Evolutionary conservation across 2,797 vertebrate species (phyloP), one percentile per base, ranked within the genome.

Genomic region (Acestrorhynchus altus): DNA sequence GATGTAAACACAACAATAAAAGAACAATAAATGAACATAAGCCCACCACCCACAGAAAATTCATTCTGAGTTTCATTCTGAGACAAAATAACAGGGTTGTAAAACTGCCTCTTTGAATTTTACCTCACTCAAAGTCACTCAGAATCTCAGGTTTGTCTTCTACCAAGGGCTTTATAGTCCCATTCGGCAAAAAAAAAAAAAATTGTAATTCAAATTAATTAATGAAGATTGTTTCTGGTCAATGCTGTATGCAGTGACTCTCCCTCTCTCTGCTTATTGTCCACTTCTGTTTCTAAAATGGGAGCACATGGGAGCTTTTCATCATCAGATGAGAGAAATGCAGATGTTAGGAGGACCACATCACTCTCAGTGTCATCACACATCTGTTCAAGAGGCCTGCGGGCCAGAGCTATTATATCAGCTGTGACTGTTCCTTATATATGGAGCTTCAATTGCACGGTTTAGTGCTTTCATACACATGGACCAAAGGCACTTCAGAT

Each of bases 341-440:
- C 84, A 87, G 81, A 90, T 88, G 85, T 79, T 85, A 75, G 78
- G 42, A 49, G 74, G 57, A 69, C 77, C 52, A 89, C 81, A 51
- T 88, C 87, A 83, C 83, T 89, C 81, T 84, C 71, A 22, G 40
- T 88, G 89, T 88, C 88, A 88, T 84, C 35, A 49, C 70, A 87
- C 89, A 91, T 90, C 90, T 92, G 90, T 76, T 85, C 47, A 69
- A 6, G 0, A 81, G 22, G 63, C 86, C 78, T 81, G 85, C 44
- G 39, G 77, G 81, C 85, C 70, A 1, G 78, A n/a, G 76, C n/a
- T 44, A 54, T 80, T 84, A 82, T 82, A 80, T 86, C 82, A 84
- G 84, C 86, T 83, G 64, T 85, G 87, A 84, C 84, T 89, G 88
- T 83, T 87, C 86, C 79, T 86, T 87, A 79, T 74, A 82, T 69